Percentiles rank a stretch among this genome's conserved stretches.
phyloP scores from a whole-genome alignment of 2,797 vertebrate species.

The Phataginus tricuspis region DNA sequence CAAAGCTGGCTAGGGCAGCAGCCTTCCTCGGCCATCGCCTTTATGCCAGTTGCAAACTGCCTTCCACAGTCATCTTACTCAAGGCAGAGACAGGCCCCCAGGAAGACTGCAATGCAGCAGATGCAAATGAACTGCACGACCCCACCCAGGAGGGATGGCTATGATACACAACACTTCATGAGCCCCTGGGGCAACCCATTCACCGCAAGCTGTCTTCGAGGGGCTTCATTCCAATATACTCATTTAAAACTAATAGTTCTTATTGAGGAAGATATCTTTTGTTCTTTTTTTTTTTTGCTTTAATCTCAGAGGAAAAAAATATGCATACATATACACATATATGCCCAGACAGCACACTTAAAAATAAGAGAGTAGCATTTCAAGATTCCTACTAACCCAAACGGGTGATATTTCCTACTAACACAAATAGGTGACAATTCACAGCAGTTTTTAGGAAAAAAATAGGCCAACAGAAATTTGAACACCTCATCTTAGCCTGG shows the following conservation, averaged over 20 bases:
- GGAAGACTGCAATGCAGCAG: slow-evolving; percentile 89
- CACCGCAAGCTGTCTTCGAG: slow-evolving; percentile 77
- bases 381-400: slow-evolving; percentile 51
- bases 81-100: slow-evolving; percentile 90
- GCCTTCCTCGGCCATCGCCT: slow-evolving; percentile 91
- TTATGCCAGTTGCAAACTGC: slow-evolving; percentile 88
- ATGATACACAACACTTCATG: slow-evolving; percentile 87
- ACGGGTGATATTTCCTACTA: slow-evolving; percentile 35
- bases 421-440: slow-evolving; percentile 57
- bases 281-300: slow-evolving; percentile 6
- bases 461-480: slow-evolving; percentile 46
- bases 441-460: slow-evolving; percentile 43
- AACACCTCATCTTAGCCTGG: neutral
- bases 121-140: slow-evolving; percentile 92
- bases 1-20: slow-evolving; percentile 89
- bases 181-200: slow-evolving; percentile 88
- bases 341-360: neutral
- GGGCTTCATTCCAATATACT: slow-evolving; percentile 72
- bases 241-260: slow-evolving; percentile 79
- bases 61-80: slow-evolving; percentile 88
- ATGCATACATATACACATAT: too few species aligned
- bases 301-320: neutral
- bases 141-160: slow-evolving; percentile 90
- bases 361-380: neutral
- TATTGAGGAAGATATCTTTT: slow-evolving; percentile 43